Evolutionary conservation across 2,113 vertebrate species (phyloP).

Genomic region (Aplodontia rufa): DNA sequence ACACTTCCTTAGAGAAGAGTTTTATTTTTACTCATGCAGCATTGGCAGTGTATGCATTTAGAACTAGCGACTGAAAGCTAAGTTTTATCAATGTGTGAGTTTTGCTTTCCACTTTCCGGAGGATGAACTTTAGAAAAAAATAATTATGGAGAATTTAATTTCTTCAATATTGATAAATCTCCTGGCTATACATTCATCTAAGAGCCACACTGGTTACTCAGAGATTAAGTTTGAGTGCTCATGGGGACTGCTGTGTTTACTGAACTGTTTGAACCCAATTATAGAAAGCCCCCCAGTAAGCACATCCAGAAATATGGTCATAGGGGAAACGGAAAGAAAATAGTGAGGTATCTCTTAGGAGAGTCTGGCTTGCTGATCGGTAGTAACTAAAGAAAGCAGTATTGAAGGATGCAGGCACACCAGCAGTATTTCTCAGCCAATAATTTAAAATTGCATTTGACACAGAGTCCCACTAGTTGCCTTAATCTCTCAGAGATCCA

Average conservation of each 20-base stretch:
- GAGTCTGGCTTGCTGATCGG: not conserved
- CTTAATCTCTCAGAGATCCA: not conserved
- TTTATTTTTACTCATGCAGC: not conserved
- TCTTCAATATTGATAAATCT: constrained; percentile 32
- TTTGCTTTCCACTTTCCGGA: not conserved
- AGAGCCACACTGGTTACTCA: constrained; percentile 18
- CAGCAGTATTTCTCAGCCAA: constrained; percentile 31
- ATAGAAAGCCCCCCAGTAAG: constrained; percentile 33
- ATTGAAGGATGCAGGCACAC: not conserved
- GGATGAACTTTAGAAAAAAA: constrained; percentile 41
- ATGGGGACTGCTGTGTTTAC: not conserved
- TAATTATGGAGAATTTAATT: constrained; percentile 26
- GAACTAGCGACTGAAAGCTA: not conserved
- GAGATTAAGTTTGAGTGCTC: constrained; percentile 11
- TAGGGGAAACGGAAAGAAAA: constrained; percentile 40
- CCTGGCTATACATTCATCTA: not conserved
- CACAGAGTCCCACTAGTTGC: not conserved
- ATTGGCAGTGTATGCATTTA: not conserved
- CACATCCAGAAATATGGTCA: constrained; percentile 31
- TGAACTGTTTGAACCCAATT: constrained; percentile 50
- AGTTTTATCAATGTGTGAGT: constrained; percentile 10
- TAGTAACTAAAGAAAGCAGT: not conserved
- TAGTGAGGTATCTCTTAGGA: constrained; percentile 31
- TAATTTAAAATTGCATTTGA: constrained; percentile 52
- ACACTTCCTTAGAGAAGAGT: not conserved